Base-by-base conservation (phyloP, 2,888 invertebrate genomes). In the Cryptus armator region DNA sequence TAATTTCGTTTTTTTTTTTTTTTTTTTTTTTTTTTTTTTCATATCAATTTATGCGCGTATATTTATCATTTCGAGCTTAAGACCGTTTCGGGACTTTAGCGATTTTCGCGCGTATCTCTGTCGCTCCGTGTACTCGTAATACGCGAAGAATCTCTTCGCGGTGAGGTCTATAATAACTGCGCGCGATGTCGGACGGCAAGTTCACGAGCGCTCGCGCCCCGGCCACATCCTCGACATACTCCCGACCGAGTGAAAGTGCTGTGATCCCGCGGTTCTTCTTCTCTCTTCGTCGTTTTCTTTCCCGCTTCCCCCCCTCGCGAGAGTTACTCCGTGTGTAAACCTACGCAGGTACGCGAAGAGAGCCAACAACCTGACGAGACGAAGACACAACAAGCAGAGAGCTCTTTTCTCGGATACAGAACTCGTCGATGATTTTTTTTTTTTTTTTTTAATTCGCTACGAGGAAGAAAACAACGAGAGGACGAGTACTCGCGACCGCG, bases 181-280 rank as follows among this genome's bases (percentile, higher is more conserved):
- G 37, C 46, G 56, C 46, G 48, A 51, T 37, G 74, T 64, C 72
- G 84, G 66, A 80, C 53, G 68, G 90, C 92, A 92, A 92, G 92
- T 92, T 92, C 92, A 92, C 90, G 92, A 91, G 89, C 91, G 90
- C 90, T 90, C 87, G 89, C 51, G 44, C n/a, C 29, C 72, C 68
- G 66, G 48, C 37, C 86, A 88, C 88, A 90, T 92, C 90, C 89
- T 91, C 90, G 91, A 90, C 91, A 90, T 87, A 89, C 88, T 88
- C 83, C 75, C 86, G 88, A 72, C 86, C 87, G 85, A 87, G 91
- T 91, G 91, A 91, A 91, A 91, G 91, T 91, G 87, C 89, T 82
- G 51, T 74, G 80, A 80, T 81, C 79, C 83, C 59, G 74, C 66
- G 32, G 12, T 72, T 79, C 85, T 75, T 83, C 76, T 72, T 67